Base-by-base conservation (phyloP, 2,888 invertebrate species). In the Scaeva pyrastri region DNA sequence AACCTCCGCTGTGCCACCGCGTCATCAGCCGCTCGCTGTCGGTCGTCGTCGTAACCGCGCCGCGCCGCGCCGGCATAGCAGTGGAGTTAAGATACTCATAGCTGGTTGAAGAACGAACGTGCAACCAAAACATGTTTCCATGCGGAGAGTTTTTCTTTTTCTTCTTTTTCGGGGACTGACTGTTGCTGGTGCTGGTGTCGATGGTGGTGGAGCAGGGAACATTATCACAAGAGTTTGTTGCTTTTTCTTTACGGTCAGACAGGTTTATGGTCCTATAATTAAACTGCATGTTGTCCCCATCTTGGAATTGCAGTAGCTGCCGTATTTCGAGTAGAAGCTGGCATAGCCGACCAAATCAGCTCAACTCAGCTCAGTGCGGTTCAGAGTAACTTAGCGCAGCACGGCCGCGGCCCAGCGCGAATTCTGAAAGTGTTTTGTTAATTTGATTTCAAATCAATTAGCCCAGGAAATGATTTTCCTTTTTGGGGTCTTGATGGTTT, bases 371-470 rank as follows among this genome's bases (percentile, higher is more conserved):
- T 31, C 31, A 31, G 31, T 31, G 5, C 31, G 31, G 31, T 31
- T 5, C 31, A 31, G 8, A 5, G 31, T 8, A 7, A 31, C 31
- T 31, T 1, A 43, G 14, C 0, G 16, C 60, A 21, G n/a, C n/a
- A n/a, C n/a, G n/a, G n/a, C n/a, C n/a, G n/a, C n/a, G n/a, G n/a
- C n/a, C n/a, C n/a, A n/a, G 21, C 56, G 55, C 64, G 48, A 72
- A 64, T 72, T 72, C 66, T 45, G 76, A 82, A 82, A 77, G 82
- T 82, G 82, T 76, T 82, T 76, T 82, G 66, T 72, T 82, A 82
- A 82, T 82, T 82, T 82, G 71, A 76, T 76, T 82, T 72, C 52
- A 68, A 82, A 76, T 82, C 76, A 82, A 76, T 82, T 82, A 72
- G 72, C 16, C 52, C 68, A 68, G 68, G 52, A 68, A 68, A 68